Percentiles rank a stretch among this genome's conserved stretches.
Evolutionary conservation across 1,140 invertebrate genomes (phyloP).

Genomic region (Apis florea): DNA sequence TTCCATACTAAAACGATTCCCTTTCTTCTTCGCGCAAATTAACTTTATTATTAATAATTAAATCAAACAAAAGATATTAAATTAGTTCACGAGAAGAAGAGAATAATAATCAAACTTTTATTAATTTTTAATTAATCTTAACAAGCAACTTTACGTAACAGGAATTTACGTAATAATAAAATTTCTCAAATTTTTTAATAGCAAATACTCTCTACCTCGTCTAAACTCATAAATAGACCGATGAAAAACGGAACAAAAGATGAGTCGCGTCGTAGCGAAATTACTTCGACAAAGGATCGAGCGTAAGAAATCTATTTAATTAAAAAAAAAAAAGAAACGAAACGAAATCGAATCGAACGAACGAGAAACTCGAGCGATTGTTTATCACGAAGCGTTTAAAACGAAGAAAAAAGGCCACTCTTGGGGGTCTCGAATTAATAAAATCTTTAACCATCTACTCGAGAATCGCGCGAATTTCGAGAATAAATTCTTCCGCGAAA

Average conservation of each 20-base stretch:
- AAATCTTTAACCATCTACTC: constrained; percentile 21
- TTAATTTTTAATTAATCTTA: neutral
- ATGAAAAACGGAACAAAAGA: neutral
- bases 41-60: too few species aligned
- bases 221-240: neutral
- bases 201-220: too few species aligned
- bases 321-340: neutral
- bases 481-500: neutral
- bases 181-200: too few species aligned
- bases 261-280: too few species aligned
- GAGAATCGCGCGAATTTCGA: constrained; percentile 18
- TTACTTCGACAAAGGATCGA: too few species aligned
- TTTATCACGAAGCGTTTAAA: neutral
- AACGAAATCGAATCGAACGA: neutral
- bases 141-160: too few species aligned
- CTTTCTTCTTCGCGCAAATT: too few species aligned
- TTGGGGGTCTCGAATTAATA: neutral
- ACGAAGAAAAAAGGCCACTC: neutral
- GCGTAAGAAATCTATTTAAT: neutral
- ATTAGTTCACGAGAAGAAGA: too few species aligned
- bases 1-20: too few species aligned
- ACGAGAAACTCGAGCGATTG: neutral
- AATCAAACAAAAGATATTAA: too few species aligned
- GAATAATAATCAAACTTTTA: neutral
- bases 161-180: too few species aligned